phyloP scores from a whole-genome alignment of 2,797 vertebrate species.

The Benthosema pterotum region DNA sequence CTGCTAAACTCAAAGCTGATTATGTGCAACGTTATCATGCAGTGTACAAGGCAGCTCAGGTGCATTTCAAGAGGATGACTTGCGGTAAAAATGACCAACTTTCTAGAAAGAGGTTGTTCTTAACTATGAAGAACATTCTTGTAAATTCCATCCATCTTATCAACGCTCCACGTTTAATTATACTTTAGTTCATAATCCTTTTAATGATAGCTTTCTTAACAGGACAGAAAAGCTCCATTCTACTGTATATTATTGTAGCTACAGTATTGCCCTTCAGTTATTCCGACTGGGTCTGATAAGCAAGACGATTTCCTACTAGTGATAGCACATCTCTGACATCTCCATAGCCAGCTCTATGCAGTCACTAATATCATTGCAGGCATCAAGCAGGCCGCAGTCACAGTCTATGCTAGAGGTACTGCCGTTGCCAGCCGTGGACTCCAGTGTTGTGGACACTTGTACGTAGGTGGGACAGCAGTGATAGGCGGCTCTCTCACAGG shows the following conservation, averaged over 20 bases:
- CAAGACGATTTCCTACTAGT: constrained; percentile 51
- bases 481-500: constrained; percentile 79
- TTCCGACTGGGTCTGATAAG: background rate
- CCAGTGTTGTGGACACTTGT: constrained; percentile 74
- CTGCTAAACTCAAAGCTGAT: constrained; percentile 20
- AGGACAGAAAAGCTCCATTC: background rate
- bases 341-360: constrained; percentile 96
- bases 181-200: background rate
- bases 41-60: constrained; percentile 10
- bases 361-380: constrained; percentile 88
- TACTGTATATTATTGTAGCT: background rate
- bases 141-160: background rate
- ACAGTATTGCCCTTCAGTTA: constrained; percentile 10
- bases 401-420: constrained; percentile 82
- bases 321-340: constrained; percentile 94
- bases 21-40: constrained; percentile 20
- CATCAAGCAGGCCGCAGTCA: constrained; percentile 87
- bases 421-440: constrained; percentile 71
- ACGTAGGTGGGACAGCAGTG: constrained; percentile 85
- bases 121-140: constrained; percentile 5
- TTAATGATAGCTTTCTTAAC: background rate
- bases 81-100: constrained; percentile 2
- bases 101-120: constrained; percentile 9
- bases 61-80: background rate
- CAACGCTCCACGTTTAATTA: background rate